Conservation (phyloP, 2,113 vertebrate genomes). For the Laticauda laticaudata region DNA sequence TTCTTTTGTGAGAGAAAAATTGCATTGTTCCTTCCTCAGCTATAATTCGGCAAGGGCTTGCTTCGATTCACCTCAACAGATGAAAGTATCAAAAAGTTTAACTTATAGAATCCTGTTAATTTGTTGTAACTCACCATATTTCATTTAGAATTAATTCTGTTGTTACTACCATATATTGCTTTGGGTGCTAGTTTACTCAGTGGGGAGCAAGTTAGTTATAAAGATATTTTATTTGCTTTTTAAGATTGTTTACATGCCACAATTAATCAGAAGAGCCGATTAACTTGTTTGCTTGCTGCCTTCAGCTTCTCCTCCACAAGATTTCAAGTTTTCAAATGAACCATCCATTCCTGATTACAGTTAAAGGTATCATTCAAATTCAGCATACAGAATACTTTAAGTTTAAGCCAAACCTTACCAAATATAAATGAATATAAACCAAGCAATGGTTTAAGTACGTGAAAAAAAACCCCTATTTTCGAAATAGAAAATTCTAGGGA, state of each 20-base stretch:
- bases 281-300: neutral
- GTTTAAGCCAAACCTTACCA: neutral
- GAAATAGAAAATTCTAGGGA: neutral
- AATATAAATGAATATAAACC: neutral
- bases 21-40: neutral
- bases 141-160: neutral
- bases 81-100: neutral
- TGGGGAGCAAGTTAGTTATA: neutral
- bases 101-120: neutral
- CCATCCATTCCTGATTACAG: neutral
- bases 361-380: neutral
- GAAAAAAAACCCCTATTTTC: neutral
- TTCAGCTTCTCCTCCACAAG: neutral
- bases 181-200: neutral
- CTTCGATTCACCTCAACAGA: neutral
- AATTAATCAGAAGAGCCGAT: neutral
- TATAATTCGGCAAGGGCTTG: neutral
- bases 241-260: neutral
- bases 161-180: neutral
- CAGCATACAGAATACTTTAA: neutral
- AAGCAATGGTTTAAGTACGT: neutral
- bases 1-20: neutral
- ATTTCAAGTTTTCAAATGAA: neutral
- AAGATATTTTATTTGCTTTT: neutral
- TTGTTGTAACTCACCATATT: neutral